Percentiles rank a stretch among this genome's conserved stretches.
Evolutionary conservation across 2,888 invertebrate species (phyloP).

Genomic region (Lasioglossum figueresi): DNA sequence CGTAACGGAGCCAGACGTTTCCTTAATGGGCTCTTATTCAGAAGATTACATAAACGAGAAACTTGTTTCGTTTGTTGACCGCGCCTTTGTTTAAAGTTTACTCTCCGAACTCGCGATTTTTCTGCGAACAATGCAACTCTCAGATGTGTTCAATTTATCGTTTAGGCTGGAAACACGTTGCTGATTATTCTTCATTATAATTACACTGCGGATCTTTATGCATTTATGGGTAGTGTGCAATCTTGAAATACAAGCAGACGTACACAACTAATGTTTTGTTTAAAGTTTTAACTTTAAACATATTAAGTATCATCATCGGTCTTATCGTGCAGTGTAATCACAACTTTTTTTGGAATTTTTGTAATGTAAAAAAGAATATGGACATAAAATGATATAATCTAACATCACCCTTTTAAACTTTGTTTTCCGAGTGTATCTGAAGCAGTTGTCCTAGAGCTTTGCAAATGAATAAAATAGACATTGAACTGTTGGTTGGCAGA

Average conservation of each 20-base stretch:
- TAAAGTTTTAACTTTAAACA: not conserved
- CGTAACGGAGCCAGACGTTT: conserved; percentile 10
- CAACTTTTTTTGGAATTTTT: too few relatives aligned
- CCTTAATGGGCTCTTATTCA: not conserved
- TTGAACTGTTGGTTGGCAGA: not conserved
- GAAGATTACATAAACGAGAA: not conserved
- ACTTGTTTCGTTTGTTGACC: not conserved
- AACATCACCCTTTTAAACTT: not conserved
- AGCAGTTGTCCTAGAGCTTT: not conserved
- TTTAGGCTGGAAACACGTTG: not conserved
- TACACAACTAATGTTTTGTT: not conserved
- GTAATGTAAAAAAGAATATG: not conserved
- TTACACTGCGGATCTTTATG: not conserved
- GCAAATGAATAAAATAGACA: not conserved
- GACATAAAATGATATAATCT: not conserved
- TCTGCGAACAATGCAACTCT: not conserved
- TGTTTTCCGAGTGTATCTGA: not conserved
- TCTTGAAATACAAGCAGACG: not conserved
- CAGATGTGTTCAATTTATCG: not conserved
- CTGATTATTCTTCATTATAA: conserved; percentile 16
- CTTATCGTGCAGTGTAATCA: too few relatives aligned
- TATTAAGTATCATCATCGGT: too few relatives aligned
- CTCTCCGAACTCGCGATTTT: not conserved
- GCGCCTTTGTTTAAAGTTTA: not conserved
- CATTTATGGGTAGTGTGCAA: not conserved